Evolutionary conservation across 1,140 invertebrate species (phyloP).

Genomic region (Helicoverpa zea): DNA sequence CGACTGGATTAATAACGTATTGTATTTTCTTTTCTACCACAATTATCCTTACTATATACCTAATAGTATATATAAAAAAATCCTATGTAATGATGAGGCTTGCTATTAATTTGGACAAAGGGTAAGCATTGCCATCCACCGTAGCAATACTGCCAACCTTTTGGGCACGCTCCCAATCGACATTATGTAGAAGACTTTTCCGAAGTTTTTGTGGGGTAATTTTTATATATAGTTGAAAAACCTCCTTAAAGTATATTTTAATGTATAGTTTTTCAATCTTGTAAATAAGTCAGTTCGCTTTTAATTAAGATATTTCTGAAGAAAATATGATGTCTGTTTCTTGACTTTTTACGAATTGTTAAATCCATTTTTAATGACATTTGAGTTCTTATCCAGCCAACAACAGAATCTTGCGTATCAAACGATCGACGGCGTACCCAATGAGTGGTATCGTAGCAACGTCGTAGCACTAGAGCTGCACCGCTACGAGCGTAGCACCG

Average conservation of each 20-base stretch:
- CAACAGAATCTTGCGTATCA: neutral
- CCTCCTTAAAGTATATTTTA: no score
- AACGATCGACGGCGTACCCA: constrained; percentile 15
- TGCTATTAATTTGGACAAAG: no score
- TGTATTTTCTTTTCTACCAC: neutral
- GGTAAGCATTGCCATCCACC: no score
- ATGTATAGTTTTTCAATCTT: no score
- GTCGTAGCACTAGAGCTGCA: constrained; percentile 28
- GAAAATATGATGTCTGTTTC: no score
- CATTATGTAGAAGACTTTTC: no score
- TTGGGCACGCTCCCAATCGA: no score
- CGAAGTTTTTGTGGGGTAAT: no score
- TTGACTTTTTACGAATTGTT: neutral
- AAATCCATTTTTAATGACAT: neutral
- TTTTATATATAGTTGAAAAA: no score
- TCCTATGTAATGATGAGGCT: neutral
- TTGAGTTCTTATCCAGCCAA: constrained; percentile 9
- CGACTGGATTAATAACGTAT: constrained; percentile 7
- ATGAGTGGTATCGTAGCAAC: constrained; percentile 22
- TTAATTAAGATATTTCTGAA: no score
- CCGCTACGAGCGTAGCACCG: constrained; percentile 26
- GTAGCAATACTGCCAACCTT: no score
- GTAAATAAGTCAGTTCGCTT: no score
- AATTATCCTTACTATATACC: neutral
- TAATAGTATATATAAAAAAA: neutral